Evolutionary conservation across 1,140 invertebrate genomes (phyloP), one percentile per base, ranked within the genome.

Genomic region (Apolygus lucorum): DNA sequence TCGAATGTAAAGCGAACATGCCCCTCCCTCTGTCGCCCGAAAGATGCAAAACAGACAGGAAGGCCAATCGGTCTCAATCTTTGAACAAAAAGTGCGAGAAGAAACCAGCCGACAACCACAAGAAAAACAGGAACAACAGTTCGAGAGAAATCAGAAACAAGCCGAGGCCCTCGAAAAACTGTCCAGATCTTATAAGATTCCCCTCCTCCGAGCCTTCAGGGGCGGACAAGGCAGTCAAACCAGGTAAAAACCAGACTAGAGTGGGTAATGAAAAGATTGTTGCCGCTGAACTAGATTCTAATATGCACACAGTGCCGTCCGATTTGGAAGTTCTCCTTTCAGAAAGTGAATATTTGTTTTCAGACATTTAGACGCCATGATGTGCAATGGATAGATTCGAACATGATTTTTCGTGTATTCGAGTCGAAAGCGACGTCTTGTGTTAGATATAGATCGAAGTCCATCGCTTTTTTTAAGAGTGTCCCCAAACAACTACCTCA

Each of bases 261-360:
- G 24, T 54, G 52, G 22, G 22, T 24, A 59, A 59, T 59, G 22
- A 72, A 27, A 24, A 24, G 11, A 64, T 59, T 22, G 62, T 67
- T 72, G 76, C 71, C 21, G 28, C 70, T 54, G 71, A 78, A 78
- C 68, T 24, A 59, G 83, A 82, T 75, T 84, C 84, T 26, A 84
- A 85, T 73, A 74, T 84, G 8, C 83, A 85, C 74, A 85, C 84
- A 70, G 83, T 86, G 75, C 84, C 85, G 69, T 85, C 84, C 54
- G 85, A 86, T 77, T 77, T 86, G 72, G 84, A 86, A 74, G 84
- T 85, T 66, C 76, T 86, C 22, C 78, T 86, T 11, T 85, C 85
- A 25, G 84, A 85, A 75, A 84, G 82, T 74, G 84, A 85, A 75
- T 84, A 84, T 70, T 78, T 84, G 29, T 84, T 84, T 73, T 83